phyloP scores from a whole-genome alignment of 2,113 vertebrate species.

The Cynoglossus semilaevis region DNA sequence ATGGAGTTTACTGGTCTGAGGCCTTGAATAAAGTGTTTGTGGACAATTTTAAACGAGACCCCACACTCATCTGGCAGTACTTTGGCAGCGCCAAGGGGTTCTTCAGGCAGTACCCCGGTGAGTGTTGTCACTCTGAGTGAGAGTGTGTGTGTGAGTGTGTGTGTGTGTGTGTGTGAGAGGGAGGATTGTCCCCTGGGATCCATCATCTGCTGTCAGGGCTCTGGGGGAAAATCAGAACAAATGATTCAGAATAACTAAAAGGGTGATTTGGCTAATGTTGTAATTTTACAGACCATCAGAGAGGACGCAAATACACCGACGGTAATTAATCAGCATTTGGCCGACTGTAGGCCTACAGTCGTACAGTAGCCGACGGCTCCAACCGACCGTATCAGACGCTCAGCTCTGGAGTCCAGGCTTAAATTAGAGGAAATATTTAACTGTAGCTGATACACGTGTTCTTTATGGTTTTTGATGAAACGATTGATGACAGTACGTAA shows the following conservation, averaged over 20 bases:
- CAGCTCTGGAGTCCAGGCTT: conserved; percentile 17
- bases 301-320: conserved; percentile 62
- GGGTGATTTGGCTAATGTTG: conserved; percentile 75
- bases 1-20: conserved; percentile 97
- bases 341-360: conserved; percentile 25
- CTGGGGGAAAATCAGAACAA: conserved; percentile 49
- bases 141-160: conserved; percentile 17
- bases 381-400: conserved; percentile 21
- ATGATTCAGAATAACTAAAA: conserved; percentile 68
- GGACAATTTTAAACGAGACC: conserved; percentile 95
- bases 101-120: conserved; percentile 97
- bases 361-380: conserved; percentile 11
- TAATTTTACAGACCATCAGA: conserved; percentile 79
- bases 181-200: conserved; percentile 45
- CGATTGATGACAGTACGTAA: no score
- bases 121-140: conserved; percentile 43
- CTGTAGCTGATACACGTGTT: no score
- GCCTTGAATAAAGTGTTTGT: conserved; percentile 98
- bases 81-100: conserved; percentile 98
- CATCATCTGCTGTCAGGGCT: conserved; percentile 46
- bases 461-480: no score
- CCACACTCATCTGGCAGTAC: conserved; percentile 97
- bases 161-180: conserved; percentile 28
- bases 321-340: conserved; percentile 73
- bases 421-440: no score